These are phyloP conservation scores for Megaceryle torquata DNA, from an alignment of 2,113 vertebrate species.

Conservation along the genomic window DNA sequence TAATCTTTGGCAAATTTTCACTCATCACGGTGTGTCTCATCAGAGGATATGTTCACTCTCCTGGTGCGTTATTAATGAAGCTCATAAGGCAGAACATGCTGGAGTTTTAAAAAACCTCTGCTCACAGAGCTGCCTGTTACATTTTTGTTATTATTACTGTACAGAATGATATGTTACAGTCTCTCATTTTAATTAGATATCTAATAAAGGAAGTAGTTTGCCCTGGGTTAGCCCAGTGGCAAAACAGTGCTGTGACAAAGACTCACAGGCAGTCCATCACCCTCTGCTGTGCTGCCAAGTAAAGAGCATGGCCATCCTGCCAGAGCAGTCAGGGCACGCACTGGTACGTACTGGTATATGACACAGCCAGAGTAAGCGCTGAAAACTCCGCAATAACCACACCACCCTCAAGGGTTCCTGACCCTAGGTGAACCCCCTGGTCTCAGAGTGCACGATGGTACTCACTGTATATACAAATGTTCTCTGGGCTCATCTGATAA, in stretches of 20 bases:
- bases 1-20: background rate
- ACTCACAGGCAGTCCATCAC: background rate
- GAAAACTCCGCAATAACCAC: background rate
- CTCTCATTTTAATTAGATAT: background rate
- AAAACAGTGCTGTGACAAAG: background rate
- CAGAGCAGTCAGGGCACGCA: rapidly evolving
- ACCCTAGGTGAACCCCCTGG: too few relatives aligned
- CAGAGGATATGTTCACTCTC: background rate
- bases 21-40: rapidly evolving
- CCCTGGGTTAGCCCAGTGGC: background rate
- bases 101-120: background rate
- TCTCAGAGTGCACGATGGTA: background rate
- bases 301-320: background rate
- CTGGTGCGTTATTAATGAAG: background rate
- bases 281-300: background rate
- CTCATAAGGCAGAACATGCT: background rate
- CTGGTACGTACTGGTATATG: rapidly evolving
- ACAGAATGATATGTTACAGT: background rate
- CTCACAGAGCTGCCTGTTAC: background rate
- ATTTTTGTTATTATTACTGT: background rate
- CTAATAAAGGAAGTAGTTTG: background rate
- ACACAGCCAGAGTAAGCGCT: background rate
- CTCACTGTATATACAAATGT: rapidly evolving
- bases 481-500: background rate
- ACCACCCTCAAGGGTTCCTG: rapidly evolving